Conservation (phyloP, 2,797 vertebrate species). For the Pteronotus mesoamericanus region DNA sequence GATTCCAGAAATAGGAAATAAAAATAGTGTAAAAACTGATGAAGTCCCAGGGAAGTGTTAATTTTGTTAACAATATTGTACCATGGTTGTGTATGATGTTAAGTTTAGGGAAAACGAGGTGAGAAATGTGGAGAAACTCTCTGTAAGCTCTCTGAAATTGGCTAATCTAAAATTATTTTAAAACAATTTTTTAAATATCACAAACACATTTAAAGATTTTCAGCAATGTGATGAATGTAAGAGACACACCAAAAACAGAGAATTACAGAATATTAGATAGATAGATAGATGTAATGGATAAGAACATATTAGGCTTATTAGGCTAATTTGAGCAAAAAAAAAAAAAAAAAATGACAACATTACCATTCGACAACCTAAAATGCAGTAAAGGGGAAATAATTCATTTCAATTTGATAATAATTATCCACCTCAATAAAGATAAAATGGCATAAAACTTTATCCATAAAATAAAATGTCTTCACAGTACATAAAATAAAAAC, state of each 20-base stretch:
- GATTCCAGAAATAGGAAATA: not conserved
- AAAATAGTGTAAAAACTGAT: not conserved
- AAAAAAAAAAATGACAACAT: not conserved
- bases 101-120: not conserved
- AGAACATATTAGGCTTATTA: not conserved
- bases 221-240: not conserved
- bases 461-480: conserved; percentile 10
- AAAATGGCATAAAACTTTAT: conserved; percentile 16
- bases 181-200: not conserved
- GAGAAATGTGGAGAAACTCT: not conserved
- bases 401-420: conserved; percentile 22
- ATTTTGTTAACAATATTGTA: not conserved
- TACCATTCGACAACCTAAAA: not conserved
- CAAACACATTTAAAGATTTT: not conserved
- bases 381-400: not conserved
- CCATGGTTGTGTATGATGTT: not conserved
- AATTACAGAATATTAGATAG: not conserved
- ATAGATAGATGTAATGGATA: not conserved
- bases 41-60: not conserved
- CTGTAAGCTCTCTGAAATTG: not conserved
- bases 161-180: not conserved
- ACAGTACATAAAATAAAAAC: not conserved
- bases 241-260: not conserved
- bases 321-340: not conserved
- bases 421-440: conserved; percentile 1